Evolutionary conservation across 2,888 invertebrate species (phyloP).

Genomic region (Eulithis testata): DNA sequence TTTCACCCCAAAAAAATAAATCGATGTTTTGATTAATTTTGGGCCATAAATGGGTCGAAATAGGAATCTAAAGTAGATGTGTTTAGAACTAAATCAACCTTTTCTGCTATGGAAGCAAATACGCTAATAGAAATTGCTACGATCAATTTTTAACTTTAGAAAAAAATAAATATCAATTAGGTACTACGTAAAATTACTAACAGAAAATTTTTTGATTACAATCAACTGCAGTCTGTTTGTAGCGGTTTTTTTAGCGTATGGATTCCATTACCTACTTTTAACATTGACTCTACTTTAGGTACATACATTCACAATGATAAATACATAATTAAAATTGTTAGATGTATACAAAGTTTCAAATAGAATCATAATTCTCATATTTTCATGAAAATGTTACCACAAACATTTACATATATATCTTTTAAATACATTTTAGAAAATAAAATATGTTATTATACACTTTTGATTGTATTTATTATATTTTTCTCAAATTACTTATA

Average conservation of each 20-base stretch:
- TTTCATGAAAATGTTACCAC: background rate
- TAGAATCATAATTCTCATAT: background rate
- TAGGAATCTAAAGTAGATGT: background rate
- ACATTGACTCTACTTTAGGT: slow-evolving; percentile 14
- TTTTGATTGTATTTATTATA: slow-evolving; percentile 16
- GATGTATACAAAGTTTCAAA: background rate
- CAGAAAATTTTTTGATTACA: no score
- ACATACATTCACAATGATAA: background rate
- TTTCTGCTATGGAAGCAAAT: background rate
- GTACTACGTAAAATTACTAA: no score
- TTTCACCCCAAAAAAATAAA: no score
- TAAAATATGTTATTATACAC: slow-evolving; percentile 12
- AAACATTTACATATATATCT: background rate
- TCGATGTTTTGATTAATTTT: background rate
- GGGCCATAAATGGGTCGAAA: background rate
- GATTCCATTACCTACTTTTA: background rate
- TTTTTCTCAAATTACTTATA: slow-evolving; percentile 13
- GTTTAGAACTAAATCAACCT: background rate
- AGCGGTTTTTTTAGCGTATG: background rate
- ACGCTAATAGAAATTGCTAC: background rate
- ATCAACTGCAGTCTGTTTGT: background rate
- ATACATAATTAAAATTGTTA: background rate
- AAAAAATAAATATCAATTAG: no score
- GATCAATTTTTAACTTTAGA: no score
- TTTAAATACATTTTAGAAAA: slow-evolving; percentile 2